Conservation (phyloP, 2,113 vertebrate genomes). For the Nycticryphes semicollaris region DNA sequence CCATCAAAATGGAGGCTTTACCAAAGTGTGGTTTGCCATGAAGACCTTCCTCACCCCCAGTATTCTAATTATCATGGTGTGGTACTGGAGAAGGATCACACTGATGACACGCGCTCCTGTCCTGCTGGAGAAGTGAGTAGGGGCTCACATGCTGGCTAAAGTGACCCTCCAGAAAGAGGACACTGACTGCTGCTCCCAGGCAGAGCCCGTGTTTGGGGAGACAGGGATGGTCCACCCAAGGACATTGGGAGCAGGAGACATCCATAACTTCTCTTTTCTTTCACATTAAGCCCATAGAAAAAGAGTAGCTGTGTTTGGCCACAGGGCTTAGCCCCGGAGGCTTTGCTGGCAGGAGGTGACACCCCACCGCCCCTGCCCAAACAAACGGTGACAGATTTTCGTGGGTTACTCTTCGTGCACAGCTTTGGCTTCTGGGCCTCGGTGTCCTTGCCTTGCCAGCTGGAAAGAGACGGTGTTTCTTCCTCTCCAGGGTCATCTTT, state of each 20-base stretch:
- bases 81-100: slow-evolving; percentile 96
- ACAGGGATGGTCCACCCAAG: not conserved
- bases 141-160: fast-evolving
- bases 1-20: slow-evolving; percentile 97
- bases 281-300: not conserved
- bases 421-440: not conserved
- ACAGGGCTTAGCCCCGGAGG: not conserved
- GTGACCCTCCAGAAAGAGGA: not conserved
- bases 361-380: not conserved
- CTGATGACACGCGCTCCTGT: slow-evolving; percentile 92
- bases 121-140: slow-evolving; percentile 95
- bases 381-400: not conserved
- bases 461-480: not conserved
- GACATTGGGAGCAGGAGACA: not conserved
- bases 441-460: not conserved
- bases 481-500: slow-evolving; percentile 87
- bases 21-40: slow-evolving; percentile 99
- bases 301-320: not conserved
- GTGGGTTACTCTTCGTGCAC: not conserved
- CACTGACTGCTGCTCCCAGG: not conserved
- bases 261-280: not conserved
- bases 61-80: slow-evolving; percentile 95
- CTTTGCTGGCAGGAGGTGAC: not conserved
- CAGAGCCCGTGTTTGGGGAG: not conserved
- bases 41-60: slow-evolving; percentile 98